Percentiles rank a stretch among this genome's conserved stretches.
phyloP scores from a whole-genome alignment of 2,888 invertebrate genomes.

The Helobdella robusta region DNA sequence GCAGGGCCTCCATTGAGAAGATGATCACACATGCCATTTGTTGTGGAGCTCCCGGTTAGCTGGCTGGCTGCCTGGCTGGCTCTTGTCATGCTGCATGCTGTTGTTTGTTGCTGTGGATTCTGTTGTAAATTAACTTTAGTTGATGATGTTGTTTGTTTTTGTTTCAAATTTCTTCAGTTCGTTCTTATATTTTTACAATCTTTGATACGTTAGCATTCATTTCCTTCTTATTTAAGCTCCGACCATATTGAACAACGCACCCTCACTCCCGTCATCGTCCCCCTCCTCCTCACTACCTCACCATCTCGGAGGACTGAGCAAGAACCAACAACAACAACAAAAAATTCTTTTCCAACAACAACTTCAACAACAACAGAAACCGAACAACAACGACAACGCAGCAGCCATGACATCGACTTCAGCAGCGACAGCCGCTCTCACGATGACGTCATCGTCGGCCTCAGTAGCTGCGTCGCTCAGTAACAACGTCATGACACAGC shows the following conservation, averaged over 20 bases:
- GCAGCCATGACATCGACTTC: not conserved
- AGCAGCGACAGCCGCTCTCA: not conserved
- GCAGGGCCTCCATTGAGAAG: slow-evolving; percentile 71
- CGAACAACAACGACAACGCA: not conserved
- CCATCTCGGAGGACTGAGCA: not conserved
- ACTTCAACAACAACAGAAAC: slow-evolving; percentile 4
- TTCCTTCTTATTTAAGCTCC: no score
- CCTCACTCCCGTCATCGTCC: not conserved
- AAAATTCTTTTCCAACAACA: not conserved
- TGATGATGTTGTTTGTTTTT: no score
- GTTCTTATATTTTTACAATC: no score
- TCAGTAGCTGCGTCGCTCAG: not conserved
- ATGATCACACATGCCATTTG: slow-evolving; percentile 47
- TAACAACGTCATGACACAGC: slow-evolving; percentile 25
- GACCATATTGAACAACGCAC: no score
- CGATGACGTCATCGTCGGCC: not conserved
- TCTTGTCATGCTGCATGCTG: no score
- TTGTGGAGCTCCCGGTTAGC: slow-evolving; percentile 48
- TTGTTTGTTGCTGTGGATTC: no score
- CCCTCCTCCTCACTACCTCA: not conserved
- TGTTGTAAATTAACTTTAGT: no score
- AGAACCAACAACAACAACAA: slow-evolving; percentile 9
- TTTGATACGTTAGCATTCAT: no score
- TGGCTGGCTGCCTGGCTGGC: not conserved
- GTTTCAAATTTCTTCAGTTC: no score